A percentile compares a stretch with the other conserved stretches of the same genome.
These are phyloP conservation scores for Micropoecilia bifurca DNA, from an alignment of 2,797 vertebrate species.

Conservation along the genomic window DNA sequence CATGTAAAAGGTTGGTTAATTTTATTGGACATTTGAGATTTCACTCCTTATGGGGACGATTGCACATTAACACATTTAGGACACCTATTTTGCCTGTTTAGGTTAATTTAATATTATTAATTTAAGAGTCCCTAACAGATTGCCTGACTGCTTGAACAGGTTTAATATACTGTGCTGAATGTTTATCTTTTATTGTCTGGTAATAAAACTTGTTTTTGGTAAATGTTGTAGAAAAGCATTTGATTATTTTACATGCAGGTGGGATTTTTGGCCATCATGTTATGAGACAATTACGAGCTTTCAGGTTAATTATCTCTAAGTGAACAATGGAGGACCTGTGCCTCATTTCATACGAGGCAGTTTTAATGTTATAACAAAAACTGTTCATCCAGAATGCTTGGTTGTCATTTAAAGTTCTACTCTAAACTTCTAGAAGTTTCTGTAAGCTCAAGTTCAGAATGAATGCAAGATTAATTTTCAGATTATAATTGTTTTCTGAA, in stretches of 20 bases:
- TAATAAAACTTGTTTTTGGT: constrained; percentile 30
- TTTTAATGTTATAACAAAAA: neutral
- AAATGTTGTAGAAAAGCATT: constrained; percentile 18
- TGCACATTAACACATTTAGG: constrained; percentile 27
- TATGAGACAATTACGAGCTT: neutral
- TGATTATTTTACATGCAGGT: constrained; percentile 16
- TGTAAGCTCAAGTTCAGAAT: neutral
- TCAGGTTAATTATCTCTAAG: neutral
- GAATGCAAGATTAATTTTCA: neutral
- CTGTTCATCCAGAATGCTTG: neutral
- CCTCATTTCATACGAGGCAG: neutral
- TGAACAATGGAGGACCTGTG: neutral
- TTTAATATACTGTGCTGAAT: constrained; percentile 42
- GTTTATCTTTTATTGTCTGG: constrained; percentile 25
- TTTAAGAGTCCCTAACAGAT: constrained; percentile 47
- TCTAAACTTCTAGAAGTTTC: neutral
- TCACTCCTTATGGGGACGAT: constrained; percentile 17
- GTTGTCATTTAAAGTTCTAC: constrained; percentile 3
- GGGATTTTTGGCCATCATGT: neutral
- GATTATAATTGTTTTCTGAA: neutral
- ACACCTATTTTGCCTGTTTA: constrained; percentile 38
- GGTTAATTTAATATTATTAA: constrained; percentile 37
- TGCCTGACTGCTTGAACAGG: constrained; percentile 40
- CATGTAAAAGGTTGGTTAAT: neutral
- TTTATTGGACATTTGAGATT: constrained; percentile 19